phyloP scores from a whole-genome alignment of 2,888 invertebrate species.

The Drosophila imparisetae region DNA sequence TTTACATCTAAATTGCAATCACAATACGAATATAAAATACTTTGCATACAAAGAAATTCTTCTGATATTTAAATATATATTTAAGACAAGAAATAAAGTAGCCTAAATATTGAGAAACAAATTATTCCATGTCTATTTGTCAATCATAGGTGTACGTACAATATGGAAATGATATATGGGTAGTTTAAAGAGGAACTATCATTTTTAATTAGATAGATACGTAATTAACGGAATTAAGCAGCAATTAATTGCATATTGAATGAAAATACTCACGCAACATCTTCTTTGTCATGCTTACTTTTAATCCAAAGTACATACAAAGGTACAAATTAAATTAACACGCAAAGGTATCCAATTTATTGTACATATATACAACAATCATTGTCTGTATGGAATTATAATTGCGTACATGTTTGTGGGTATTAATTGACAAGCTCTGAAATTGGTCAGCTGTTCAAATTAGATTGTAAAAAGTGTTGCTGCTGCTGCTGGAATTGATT shows the following conservation, averaged over 20 bases:
- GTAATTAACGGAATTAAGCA: background rate
- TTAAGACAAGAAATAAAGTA: no score
- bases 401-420: background rate
- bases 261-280: background rate
- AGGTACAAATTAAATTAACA: background rate
- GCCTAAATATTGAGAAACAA: background rate
- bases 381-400: background rate
- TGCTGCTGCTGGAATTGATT: slow-evolving; percentile 19
- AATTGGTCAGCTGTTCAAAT: slow-evolving; percentile 43
- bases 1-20: background rate
- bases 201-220: background rate
- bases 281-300: background rate
- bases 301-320: background rate
- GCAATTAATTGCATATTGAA: background rate
- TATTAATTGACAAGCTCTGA: slow-evolving; percentile 38
- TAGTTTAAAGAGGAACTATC: background rate
- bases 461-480: slow-evolving; percentile 4
- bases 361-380: background rate
- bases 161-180: background rate
- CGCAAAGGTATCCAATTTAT: no score
- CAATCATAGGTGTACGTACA: background rate
- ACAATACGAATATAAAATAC: background rate
- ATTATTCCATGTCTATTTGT: background rate
- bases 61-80: background rate
- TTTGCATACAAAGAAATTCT: no score